Evolutionary conservation across 2,888 invertebrate genomes (phyloP), one percentile per base, ranked within the genome.

Genomic region (Eupithecia subfuscata): DNA sequence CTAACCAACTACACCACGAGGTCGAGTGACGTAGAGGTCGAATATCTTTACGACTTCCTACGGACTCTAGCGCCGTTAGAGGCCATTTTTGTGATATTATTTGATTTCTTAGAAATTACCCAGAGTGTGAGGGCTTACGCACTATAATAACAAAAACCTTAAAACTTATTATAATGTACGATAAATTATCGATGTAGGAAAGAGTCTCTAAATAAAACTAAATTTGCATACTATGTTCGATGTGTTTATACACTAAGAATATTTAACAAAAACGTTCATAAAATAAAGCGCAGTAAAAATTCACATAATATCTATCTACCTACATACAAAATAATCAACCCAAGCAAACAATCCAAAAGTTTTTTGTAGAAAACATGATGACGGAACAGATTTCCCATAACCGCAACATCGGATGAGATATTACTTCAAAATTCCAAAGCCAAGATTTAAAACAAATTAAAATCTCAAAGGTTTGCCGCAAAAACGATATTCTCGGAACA

Each of bases 401-500:
- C 43, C 37, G n/a, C 71, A 73, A 40, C 48, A 64, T 45, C 68
- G 73, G 69, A 56, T 71, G 64, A 74, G 40, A 71, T 69, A 74
- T 45, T 71, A 65, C 64, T 64, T 43, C 37, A 8, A 69, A 69
- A 60, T 71, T 72, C 68, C 67, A 65, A 43, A 56, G 52, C 18
- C 40, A 75, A 74, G 69, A 73, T 75, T 73, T 71, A 75, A 77
- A 75, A 73, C 73, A 77, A 75, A 75, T 73, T 77, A 68, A 71
- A 77, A 73, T 73, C 69, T 77, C 67, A 75, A 77, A 75, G 74
- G 75, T 73, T 67, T 65, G 64, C 75, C 70, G 73, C 75, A 75
- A 75, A 77, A 77, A 77, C 68, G 25, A 52, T 70, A n/a, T 80
- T 79, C 80, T 80, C 65, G 74, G 80, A 81, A 80, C 70, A 78